Evolutionary conservation across 1,140 invertebrate species (phyloP), one percentile per base, ranked within the genome.

Genomic region (Eupeodes corollae): DNA sequence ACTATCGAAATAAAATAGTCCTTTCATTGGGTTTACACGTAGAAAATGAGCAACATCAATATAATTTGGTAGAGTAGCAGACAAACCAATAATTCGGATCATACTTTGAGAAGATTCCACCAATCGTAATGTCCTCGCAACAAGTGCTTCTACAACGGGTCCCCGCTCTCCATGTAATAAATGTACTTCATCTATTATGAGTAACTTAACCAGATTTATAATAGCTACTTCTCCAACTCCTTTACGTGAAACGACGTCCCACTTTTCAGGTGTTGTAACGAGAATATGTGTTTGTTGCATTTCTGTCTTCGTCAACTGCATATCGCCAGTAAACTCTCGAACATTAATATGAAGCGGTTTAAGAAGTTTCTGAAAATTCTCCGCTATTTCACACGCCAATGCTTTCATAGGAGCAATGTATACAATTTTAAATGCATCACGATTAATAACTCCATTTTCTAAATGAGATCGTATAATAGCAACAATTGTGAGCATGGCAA

Each of bases 321-420:
- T 99, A 68, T 99, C 97, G 14, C 97, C 97, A 0, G 97, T 99
- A 32, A 98, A 72, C 72, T 99, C 97, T 48, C 82, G 75, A 0
- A 99, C 95, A 3, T 73, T 66, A 8, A 77, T 72, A 26, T 75
- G 72, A 10, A 93, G 60, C 10, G 72, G 64, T 42, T 71, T 70
- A 2, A 97, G 71, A 44, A 88, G 79, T 58, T 83, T 87, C 6
- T 80, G 79, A 73, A 99, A 99, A 71, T 88, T 98, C 1, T 80
- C 76, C 0, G 95, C 92, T 94, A 99, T 99, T 77, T 99, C 97
- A 30, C 93, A 83, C 1, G 96, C 96, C 15, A 99, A 69, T 2
- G 97, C 96, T 75, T 99, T 99, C 96, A 99, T 99, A 10, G 97
- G 97, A 2, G 95, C 94, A 47, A 99, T 87, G 70, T 99, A 99